Conservation (phyloP, 1,140 invertebrate species). For the Drosophila simulans region DNA sequence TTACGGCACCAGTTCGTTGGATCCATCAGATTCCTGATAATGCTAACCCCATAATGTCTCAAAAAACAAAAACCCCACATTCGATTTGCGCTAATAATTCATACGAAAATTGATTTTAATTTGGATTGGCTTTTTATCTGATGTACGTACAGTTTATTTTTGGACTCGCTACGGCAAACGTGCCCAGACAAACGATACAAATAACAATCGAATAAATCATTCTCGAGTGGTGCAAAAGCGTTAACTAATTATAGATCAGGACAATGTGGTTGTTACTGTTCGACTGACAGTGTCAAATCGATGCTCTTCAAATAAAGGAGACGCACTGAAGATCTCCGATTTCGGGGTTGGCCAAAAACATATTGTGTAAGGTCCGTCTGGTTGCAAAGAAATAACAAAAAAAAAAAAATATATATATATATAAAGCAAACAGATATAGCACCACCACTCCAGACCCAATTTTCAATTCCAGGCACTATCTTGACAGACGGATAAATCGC, state of each 20-base stretch:
- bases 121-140: slow-evolving; percentile 32
- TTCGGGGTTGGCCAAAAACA: slow-evolving; percentile 33
- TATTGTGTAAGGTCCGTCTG: slow-evolving; percentile 63
- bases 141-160: slow-evolving; percentile 37
- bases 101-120: slow-evolving; percentile 26
- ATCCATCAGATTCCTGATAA: slow-evolving; percentile 30
- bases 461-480: slow-evolving; percentile 43
- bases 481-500: slow-evolving; percentile 68
- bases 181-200: slow-evolving; percentile 52
- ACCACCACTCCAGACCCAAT: slow-evolving; percentile 34
- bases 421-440: slow-evolving; percentile 10
- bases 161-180: slow-evolving; percentile 17
- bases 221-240: slow-evolving; percentile 55
- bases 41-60: not conserved
- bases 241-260: slow-evolving; percentile 57
- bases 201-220: slow-evolving; percentile 73
- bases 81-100: slow-evolving; percentile 29
- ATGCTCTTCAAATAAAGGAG: slow-evolving; percentile 63
- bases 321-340: slow-evolving; percentile 13
- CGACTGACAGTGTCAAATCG: slow-evolving; percentile 67
- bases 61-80: not conserved
- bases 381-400: slow-evolving; percentile 3
- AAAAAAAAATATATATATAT: not conserved
- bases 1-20: not conserved
- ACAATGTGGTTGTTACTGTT: not conserved